phyloP scores from a whole-genome alignment of 2,888 invertebrate genomes.

The Lasioglossum villosulum region DNA sequence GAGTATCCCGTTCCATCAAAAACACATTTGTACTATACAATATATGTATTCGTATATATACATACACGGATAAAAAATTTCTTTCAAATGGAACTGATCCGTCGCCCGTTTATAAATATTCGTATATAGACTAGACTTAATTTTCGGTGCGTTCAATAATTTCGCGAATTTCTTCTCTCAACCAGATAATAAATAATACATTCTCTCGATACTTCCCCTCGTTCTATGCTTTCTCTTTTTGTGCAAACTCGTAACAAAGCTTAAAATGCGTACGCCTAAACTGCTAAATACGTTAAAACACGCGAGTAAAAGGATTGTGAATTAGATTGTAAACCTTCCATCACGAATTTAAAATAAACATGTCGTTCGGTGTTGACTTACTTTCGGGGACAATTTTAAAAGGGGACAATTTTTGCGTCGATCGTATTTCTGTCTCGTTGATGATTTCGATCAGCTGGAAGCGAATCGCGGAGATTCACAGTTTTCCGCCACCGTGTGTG shows the following conservation, averaged over 20 bases:
- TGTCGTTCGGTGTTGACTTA: background rate
- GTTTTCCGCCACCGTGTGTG: background rate
- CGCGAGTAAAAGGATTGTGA: background rate
- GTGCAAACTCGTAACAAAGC: conserved; percentile 15
- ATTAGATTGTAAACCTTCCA: background rate
- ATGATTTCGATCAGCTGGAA: background rate
- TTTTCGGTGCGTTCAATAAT: background rate
- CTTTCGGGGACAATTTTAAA: background rate
- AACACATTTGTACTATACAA: conserved; percentile 55
- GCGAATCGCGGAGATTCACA: background rate
- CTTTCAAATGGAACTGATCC: conserved; percentile 27
- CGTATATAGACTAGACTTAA: conserved; percentile 24
- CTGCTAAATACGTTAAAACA: background rate
- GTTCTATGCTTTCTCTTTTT: conserved; percentile 2
- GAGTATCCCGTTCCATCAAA: conserved; percentile 20
- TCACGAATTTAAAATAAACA: background rate
- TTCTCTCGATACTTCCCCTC: background rate
- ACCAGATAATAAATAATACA: background rate
- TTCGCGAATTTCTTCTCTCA: background rate
- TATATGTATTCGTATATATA: conserved; percentile 5
- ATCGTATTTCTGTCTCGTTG: background rate
- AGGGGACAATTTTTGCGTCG: background rate
- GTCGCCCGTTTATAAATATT: conserved; percentile 8
- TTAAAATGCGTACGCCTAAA: conserved; percentile 13
- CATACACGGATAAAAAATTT: conserved; percentile 28